A percentile compares a stretch with the other conserved stretches of the same genome.
Conservation (phyloP, 2,888 invertebrate genomes). For the Linyphia triangularis region DNA sequence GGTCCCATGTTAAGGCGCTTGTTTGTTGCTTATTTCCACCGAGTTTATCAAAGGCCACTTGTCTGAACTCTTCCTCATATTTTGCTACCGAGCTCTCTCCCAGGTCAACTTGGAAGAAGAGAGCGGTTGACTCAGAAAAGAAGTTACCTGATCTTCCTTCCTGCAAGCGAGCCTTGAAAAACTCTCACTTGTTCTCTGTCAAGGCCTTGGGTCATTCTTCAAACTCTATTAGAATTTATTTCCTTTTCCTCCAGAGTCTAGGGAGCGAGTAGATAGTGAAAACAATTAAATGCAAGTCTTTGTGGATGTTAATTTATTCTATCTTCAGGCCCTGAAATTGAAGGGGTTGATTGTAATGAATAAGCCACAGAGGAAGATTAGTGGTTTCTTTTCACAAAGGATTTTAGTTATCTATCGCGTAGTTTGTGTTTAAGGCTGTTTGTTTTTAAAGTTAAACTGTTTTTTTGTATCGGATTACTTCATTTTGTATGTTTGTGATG, state of each 20-base stretch:
- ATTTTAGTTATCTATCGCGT: no score
- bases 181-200: constrained; percentile 55
- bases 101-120: constrained; percentile 22
- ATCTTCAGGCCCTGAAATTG: no score
- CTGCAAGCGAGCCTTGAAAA: constrained; percentile 60
- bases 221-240: constrained; percentile 56
- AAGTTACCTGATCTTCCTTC: constrained; percentile 48
- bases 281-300: constrained; percentile 21
- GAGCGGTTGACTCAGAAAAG: constrained; percentile 40
- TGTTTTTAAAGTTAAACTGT: no score
- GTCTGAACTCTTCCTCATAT: constrained; percentile 3
- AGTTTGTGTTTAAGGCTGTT: no score
- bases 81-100: not conserved
- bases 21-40: not conserved
- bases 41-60: not conserved
- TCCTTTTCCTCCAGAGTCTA: constrained; percentile 50
- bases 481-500: no score
- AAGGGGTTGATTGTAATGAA: no score
- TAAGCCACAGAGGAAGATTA: no score
- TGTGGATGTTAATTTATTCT: no score
- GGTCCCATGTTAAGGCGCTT: not conserved
- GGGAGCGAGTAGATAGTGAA: constrained; percentile 39
- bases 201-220: constrained; percentile 64
- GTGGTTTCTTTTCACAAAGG: no score
- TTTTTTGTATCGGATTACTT: no score